Base-by-base conservation (phyloP, 2,113 vertebrate species). In the Urocitellus parryii region DNA sequence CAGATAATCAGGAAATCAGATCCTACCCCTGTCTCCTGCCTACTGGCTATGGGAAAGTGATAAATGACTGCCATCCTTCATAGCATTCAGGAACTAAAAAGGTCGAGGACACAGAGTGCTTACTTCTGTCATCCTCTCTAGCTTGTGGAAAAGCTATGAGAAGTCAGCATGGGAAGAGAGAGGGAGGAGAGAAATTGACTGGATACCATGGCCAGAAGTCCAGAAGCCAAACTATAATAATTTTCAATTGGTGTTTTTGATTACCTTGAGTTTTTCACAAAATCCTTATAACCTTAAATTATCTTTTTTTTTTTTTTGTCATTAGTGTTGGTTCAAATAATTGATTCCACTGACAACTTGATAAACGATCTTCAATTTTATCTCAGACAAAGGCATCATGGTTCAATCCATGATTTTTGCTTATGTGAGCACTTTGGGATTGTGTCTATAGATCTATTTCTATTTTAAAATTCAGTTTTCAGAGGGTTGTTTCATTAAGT, bases 161-260 rank as follows among this genome's bases (percentile, higher is more conserved):
- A 88, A 51, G n/a, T 81, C 73, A 37, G 48, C 73, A 82, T 27
- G 48, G 53, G 61, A 93, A 93, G 72, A 87, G 20, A 95, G 68
- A 92, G 68, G 39, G 45, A 86, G 42, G 37, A 85, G 58, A 76
- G 42, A 12, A 65, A 16, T 48, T 95, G 92, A 81, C 72, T 24
- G 48, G 32, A 74, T 32, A 34, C 67, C 48, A 74, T 32, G 22
- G 34, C 58, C 34, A 91, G 51, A 94, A 90, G 87, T 89, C 45
- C 48, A 94, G 73, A 94, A 85, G 91, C 34, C 7, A 97, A 94
- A 93, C 53, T 81, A 27, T 77, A 96, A 51, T 68, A 29, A n/a
- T 56, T 67, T 91, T 96, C 56, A 61, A 53, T 24, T 61, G 39
- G 22, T 68, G 45, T 91, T 65, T 87, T 74, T 94, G 77, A 96